Evolutionary conservation across 2,797 vertebrate genomes (phyloP), one percentile per base, ranked within the genome.

Genomic region (Crax fasciolata): DNA sequence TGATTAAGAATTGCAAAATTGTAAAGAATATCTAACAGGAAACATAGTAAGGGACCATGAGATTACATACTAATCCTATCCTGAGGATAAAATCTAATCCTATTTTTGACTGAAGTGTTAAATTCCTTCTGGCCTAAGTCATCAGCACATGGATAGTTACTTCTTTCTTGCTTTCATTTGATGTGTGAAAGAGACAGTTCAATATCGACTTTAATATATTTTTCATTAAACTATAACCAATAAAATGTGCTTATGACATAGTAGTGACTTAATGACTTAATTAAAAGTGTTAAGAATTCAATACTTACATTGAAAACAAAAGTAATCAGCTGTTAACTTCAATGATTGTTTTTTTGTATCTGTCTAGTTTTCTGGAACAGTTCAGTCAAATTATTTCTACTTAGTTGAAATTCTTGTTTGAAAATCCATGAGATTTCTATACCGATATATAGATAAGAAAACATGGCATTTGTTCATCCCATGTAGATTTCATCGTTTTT

Each of bases 61-160:
- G 70, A 93, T 83, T 62, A 78, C 79, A 87, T 25, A 67, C n/a
- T 93, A 95, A 94, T 96, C 63, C 48, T 88, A 54, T 25, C 66
- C 77, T 55, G 59, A 88, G 59, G 85, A 88, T 83, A 94, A 93
- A 94, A 95, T 76, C 28, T 54, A 94, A 93, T 87, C 83, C 54
- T 71, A 7, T 74, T 70, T 94, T 90, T 84, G 16, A 89, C 32
- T 68, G 55, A 94, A 89, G 57, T 80, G 57, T 14, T 89, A 74
- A 95, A 94, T 91, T 92, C 20, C 43, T 93, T 49, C 61, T 75
- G 23, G 19, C 21, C 65, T 92, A 52, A 63, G 59, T 55, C 74
- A 95, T 78, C 76, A 82, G 59, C 51, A 81, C 55, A 58, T 51
- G 63, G 75, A 87, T 83, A 87, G 73, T 62, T 87, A 78, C 30